Evolutionary conservation across 2,888 invertebrate genomes (phyloP).

Genomic region (Drosophila koepferae): DNA sequence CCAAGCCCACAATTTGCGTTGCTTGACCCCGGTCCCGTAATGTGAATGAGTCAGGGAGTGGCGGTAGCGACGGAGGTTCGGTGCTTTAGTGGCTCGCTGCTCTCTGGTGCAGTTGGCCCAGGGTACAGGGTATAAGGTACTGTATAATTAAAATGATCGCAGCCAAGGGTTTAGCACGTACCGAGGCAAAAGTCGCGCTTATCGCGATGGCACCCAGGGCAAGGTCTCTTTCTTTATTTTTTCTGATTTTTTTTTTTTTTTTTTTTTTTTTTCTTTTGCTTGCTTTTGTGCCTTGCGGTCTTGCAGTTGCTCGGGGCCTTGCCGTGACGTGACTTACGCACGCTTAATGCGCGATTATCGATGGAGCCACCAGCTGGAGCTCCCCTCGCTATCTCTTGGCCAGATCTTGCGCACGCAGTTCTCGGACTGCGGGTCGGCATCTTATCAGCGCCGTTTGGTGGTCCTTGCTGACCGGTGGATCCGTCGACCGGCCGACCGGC

Average conservation of each 20-base stretch:
- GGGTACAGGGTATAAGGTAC: constrained; percentile 1
- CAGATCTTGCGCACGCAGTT: constrained; percentile 65
- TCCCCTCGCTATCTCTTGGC: constrained; percentile 37
- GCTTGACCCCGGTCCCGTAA: constrained; percentile 62
- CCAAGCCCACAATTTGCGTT: constrained; percentile 77
- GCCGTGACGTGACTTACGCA: constrained; percentile 76
- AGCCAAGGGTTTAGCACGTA: constrained; percentile 75
- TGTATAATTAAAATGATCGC: constrained; percentile 76
- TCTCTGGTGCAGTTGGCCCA: constrained; percentile 13
- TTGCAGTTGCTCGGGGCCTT: constrained; percentile 12
- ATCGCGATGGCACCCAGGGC: constrained; percentile 82
- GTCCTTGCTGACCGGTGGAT: constrained; percentile 68
- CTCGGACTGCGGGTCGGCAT: constrained; percentile 50
- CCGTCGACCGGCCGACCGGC: constrained; percentile 18
- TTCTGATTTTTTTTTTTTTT: neutral
- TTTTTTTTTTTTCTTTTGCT: neutral
- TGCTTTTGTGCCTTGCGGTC: constrained; percentile 12
- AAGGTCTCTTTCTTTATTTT: constrained; percentile 66
- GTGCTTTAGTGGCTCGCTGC: constrained; percentile 11
- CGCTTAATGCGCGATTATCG: constrained; percentile 79
- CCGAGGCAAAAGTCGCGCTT: constrained; percentile 81
- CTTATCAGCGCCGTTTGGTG: constrained; percentile 73
- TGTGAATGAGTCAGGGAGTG: neutral
- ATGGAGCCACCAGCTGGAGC: constrained; percentile 49
- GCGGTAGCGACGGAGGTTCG: constrained; percentile 3